These are phyloP conservation scores for Pogonomyrmex barbatus DNA, from an alignment of 1,140 invertebrate species.

Conservation along the genomic window DNA sequence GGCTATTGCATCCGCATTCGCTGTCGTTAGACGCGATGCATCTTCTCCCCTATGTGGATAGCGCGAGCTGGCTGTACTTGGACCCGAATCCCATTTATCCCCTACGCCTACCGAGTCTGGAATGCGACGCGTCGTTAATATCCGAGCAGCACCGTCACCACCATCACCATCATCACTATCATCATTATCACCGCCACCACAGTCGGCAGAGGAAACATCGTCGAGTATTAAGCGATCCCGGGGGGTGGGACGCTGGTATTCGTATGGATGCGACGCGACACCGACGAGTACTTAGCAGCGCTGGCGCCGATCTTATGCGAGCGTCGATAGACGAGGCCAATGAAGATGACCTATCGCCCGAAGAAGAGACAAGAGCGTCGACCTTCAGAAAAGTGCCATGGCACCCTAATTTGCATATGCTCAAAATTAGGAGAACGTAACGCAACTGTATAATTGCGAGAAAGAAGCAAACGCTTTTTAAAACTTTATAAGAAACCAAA, in stretches of 20 bases:
- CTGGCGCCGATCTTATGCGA: conserved; percentile 49
- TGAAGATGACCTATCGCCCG: conserved; percentile 60
- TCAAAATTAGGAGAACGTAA: conserved; percentile 83
- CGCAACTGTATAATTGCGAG: not conserved
- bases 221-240: conserved; percentile 79
- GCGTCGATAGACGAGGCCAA: conserved; percentile 63
- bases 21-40: conserved; percentile 56
- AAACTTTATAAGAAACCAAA: not conserved
- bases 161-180: conserved; percentile 63
- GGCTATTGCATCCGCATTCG: conserved; percentile 24
- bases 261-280: conserved; percentile 58
- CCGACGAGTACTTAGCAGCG: conserved; percentile 76
- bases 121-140: conserved; percentile 75
- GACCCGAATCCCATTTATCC: conserved; percentile 73
- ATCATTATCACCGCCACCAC: conserved; percentile 68
- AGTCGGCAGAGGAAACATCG: conserved; percentile 69
- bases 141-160: conserved; percentile 70
- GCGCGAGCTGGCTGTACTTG: conserved; percentile 81
- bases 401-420: conserved; percentile 86
- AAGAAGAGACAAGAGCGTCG: conserved; percentile 74
- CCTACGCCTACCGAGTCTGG: conserved; percentile 61
- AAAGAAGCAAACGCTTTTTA: not conserved
- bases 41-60: conserved; percentile 77
- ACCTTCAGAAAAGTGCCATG: conserved; percentile 86
- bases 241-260: conserved; percentile 56